Base-by-base conservation (phyloP, 2,888 invertebrate species). In the Cephus nigrinus region DNA sequence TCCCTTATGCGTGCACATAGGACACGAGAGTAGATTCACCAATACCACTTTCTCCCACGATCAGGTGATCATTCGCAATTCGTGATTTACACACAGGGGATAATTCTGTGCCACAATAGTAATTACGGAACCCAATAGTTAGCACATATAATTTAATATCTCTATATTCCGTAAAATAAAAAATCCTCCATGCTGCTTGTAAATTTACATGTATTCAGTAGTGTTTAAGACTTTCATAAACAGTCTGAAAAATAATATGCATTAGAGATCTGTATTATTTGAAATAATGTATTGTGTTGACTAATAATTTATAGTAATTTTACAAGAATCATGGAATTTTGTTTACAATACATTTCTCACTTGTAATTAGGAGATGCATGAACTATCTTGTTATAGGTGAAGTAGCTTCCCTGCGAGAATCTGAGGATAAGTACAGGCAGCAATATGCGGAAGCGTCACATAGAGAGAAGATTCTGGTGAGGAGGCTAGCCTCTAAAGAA, bases 401-500 rank as follows among this genome's bases (percentile, higher is more conserved):
- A 91, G 91, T 95, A 92, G 93, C 94, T 91, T 94, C 94, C 90
- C 93, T 95, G 90, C 95, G 95, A 92, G 95, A 96, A 92, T 93
- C 95, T 87, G 96, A 96, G 92, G 96, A 96, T 86, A 95, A 96
- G 90, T 93, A 96, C 89, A 95, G 95, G 88, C 95, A 95, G 87
- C 97, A 97, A 91, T 95, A 96, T 89, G 93, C 94, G 78, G 98
- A 98, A 91, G 96, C 97, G 82, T 96, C 97, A 89, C 95, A 98
- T 86, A 94, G 98, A 87, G 98, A 99, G 92, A 97, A 97, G 92
- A 96, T 98, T 83, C 94, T 99, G 86, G 96, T 98, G 86, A 95
- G 98, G 89, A 94, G 98, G 88, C 94, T 99, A 84, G 97, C 98
- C 81, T 96, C 97, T 83, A 99, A 99, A 93, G 99, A 99, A 91